A percentile compares a stretch with the other conserved stretches of the same genome.
Conservation (phyloP, 1,140 invertebrate species). For the Macrotrachela quadricornifera region DNA sequence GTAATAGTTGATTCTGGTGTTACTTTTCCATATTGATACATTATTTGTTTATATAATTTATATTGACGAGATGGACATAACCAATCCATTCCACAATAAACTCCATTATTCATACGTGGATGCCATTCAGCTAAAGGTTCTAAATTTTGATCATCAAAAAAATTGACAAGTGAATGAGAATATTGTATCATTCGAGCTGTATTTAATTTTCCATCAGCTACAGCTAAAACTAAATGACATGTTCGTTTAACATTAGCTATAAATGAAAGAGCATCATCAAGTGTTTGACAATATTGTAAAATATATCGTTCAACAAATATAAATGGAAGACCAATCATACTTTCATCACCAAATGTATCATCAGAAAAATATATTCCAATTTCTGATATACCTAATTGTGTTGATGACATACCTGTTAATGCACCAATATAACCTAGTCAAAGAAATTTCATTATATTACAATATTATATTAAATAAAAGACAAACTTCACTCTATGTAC, state of each 20-base stretch:
- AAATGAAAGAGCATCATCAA: constrained; percentile 13
- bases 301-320: constrained; percentile 16
- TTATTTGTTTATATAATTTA: constrained; percentile 11
- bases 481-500: too few relatives aligned
- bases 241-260: constrained; percentile 13
- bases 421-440: constrained; percentile 6
- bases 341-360: constrained; percentile 15
- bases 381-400: constrained; percentile 16
- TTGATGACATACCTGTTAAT: constrained; percentile 15
- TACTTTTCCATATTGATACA: constrained; percentile 14
- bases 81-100: constrained; percentile 15
- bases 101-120: constrained; percentile 15
- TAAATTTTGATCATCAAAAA: constrained; percentile 15
- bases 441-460: too few relatives aligned
- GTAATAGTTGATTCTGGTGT: constrained; percentile 13
- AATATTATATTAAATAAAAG: too few relatives aligned
- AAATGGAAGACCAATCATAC: constrained; percentile 16
- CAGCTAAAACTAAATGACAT: constrained; percentile 18
- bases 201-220: constrained; percentile 16
- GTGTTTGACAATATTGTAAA: constrained; percentile 16
- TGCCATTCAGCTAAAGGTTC: constrained; percentile 15
- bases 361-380: constrained; percentile 18
- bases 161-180: constrained; percentile 16
- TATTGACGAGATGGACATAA: not conserved
- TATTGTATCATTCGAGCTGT: constrained; percentile 16